phyloP scores from a whole-genome alignment of 37 sponge, comb jelly and placozoan species.

The Spongilla lacustris region DNA sequence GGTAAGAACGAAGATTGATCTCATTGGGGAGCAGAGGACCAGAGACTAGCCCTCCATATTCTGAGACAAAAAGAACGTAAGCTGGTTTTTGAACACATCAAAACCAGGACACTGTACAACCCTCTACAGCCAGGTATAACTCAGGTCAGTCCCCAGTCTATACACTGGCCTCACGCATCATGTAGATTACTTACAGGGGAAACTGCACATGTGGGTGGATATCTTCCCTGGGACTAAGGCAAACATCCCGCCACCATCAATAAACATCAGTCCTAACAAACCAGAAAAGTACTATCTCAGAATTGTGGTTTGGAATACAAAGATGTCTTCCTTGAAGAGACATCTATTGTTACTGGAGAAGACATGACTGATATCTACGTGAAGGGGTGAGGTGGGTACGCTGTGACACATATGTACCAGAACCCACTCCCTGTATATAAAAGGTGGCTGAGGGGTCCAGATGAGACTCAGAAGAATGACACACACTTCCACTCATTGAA shows the following conservation, averaged over 20 bases:
- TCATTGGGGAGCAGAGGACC: slow-evolving; percentile 69
- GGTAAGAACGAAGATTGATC: too few relatives aligned
- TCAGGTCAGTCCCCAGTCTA: slow-evolving; percentile 41
- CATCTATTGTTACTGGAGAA: slow-evolving; percentile 60
- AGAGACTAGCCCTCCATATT: slow-evolving; percentile 89
- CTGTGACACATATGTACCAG: too few relatives aligned
- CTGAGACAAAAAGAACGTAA: slow-evolving; percentile 72
- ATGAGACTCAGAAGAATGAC: slow-evolving; percentile 97
- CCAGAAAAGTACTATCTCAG: slow-evolving; percentile 85
- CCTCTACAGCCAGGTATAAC: slow-evolving; percentile 84
- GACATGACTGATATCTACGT: slow-evolving; percentile 86
- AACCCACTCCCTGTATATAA: too few relatives aligned
- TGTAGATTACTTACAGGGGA: too few relatives aligned
- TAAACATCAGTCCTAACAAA: slow-evolving; percentile 75
- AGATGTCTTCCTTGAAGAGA: slow-evolving; percentile 72
- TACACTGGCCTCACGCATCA: not conserved
- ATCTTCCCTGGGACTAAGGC: slow-evolving; percentile 66
- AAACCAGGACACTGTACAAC: slow-evolving; percentile 90
- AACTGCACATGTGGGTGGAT: slow-evolving; percentile 84
- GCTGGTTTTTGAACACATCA: slow-evolving; percentile 94
- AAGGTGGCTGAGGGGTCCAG: slow-evolving; percentile 92
- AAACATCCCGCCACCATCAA: slow-evolving; percentile 50
- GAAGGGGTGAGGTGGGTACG: slow-evolving; percentile 49
- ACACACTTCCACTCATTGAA: slow-evolving; percentile 98
- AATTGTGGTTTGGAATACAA: slow-evolving; percentile 90